Evolutionary conservation across 2,113 vertebrate genomes (phyloP).

Genomic region (Odontesthes bonariensis): DNA sequence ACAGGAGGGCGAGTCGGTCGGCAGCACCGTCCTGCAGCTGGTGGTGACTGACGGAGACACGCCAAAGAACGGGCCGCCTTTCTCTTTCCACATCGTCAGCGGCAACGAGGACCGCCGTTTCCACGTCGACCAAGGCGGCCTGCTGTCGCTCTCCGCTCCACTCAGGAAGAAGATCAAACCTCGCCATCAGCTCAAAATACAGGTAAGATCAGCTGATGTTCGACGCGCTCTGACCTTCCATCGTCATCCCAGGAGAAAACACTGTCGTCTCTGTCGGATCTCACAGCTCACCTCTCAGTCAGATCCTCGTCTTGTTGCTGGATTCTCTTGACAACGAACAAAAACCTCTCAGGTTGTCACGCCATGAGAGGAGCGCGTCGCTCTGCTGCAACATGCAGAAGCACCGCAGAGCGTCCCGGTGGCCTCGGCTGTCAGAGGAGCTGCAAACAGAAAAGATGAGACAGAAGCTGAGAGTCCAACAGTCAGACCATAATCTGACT

Average conservation of each 20-base stretch:
- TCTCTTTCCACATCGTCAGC: slow-evolving; percentile 89
- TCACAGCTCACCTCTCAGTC: background rate
- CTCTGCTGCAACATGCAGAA: too few relatives aligned
- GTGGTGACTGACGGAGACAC: slow-evolving; percentile 92
- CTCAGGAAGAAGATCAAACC: slow-evolving; percentile 85
- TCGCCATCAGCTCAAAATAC: slow-evolving; percentile 90
- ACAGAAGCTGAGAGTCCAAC: background rate
- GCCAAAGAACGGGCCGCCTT: slow-evolving; percentile 90
- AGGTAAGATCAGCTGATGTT: slow-evolving; percentile 79
- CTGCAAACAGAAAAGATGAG: background rate
- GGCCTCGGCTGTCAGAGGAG: background rate
- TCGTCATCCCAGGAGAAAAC: background rate
- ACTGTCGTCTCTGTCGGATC: background rate
- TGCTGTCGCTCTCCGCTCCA: slow-evolving; percentile 85
- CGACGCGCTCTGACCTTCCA: background rate
- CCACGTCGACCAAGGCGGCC: slow-evolving; percentile 89
- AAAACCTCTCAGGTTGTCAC: background rate
- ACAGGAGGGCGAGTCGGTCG: slow-evolving; percentile 90
- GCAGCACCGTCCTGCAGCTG: slow-evolving; percentile 90
- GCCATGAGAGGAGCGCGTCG: background rate
- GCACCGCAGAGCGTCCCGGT: background rate
- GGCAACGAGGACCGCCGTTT: slow-evolving; percentile 90
- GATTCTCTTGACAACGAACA: background rate
- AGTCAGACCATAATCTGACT: background rate
- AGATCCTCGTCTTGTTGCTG: background rate